These are phyloP conservation scores for Spisula solida DNA, from an alignment of 2,888 invertebrate genomes.

Conservation along the genomic window DNA sequence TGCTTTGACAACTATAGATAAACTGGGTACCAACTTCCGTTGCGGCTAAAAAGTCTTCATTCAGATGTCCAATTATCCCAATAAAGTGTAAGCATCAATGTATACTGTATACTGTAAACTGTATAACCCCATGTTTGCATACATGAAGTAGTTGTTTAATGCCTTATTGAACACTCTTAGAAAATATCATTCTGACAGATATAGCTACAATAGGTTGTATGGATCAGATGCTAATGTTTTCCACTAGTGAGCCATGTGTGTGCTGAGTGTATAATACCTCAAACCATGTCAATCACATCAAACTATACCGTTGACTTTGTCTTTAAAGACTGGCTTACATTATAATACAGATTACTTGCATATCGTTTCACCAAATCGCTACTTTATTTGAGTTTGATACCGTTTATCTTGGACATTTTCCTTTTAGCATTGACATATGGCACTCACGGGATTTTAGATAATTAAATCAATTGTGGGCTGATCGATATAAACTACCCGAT, in stretches of 20 bases:
- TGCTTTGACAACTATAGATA: too few species aligned
- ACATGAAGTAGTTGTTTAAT: too few species aligned
- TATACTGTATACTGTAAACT: too few species aligned
- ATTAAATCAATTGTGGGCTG: background rate
- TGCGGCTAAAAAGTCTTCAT: too few species aligned
- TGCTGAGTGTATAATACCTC: background rate
- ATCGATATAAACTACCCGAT: background rate
- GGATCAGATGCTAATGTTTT: background rate
- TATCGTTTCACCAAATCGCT: background rate
- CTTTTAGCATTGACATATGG: background rate
- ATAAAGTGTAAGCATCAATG: too few species aligned
- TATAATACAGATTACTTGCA: background rate
- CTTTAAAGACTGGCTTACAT: background rate
- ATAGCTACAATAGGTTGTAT: background rate
- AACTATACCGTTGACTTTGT: background rate
- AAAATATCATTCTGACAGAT: too few species aligned
- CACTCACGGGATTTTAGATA: background rate
- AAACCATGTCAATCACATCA: background rate
- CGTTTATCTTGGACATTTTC: background rate
- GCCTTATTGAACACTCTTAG: too few species aligned
- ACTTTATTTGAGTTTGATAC: background rate
- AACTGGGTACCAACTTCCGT: too few species aligned
- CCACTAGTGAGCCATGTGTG: background rate
- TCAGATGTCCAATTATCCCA: too few species aligned
- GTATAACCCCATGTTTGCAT: too few species aligned